phyloP scores from a whole-genome alignment of 2,113 vertebrate genomes.

The Drymodes brunneopygia region DNA sequence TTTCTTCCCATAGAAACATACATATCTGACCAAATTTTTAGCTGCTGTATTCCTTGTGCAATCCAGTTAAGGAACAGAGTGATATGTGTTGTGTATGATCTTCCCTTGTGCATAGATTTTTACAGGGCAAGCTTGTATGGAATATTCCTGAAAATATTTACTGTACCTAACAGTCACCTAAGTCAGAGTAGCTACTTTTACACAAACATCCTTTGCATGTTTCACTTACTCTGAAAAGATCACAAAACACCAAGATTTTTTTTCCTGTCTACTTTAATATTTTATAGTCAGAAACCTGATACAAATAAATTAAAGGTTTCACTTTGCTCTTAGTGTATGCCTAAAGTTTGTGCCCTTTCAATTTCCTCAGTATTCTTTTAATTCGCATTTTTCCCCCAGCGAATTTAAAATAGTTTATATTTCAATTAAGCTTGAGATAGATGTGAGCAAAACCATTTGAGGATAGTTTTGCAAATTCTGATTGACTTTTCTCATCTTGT shows the following conservation, averaged over 20 bases:
- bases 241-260: neutral
- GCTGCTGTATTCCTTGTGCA: neutral
- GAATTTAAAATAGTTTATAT: neutral
- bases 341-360: neutral
- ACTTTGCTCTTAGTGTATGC: neutral
- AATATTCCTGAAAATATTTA: neutral
- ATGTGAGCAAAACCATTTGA: neutral
- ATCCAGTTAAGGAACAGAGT: neutral
- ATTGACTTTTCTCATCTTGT: neutral
- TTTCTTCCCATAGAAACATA: neutral
- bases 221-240: conserved; percentile 10
- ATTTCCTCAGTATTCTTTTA: conserved; percentile 3
- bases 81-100: neutral
- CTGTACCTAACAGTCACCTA: neutral
- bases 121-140: neutral
- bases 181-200: neutral
- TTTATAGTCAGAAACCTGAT: neutral
- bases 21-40: neutral
- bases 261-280: neutral
- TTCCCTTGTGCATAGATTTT: neutral
- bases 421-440: neutral
- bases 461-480: neutral
- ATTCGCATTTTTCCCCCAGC: neutral
- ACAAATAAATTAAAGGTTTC: neutral
- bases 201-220: neutral